Conservation (phyloP, 2,113 vertebrate species). For the Arothron firmamentum region DNA sequence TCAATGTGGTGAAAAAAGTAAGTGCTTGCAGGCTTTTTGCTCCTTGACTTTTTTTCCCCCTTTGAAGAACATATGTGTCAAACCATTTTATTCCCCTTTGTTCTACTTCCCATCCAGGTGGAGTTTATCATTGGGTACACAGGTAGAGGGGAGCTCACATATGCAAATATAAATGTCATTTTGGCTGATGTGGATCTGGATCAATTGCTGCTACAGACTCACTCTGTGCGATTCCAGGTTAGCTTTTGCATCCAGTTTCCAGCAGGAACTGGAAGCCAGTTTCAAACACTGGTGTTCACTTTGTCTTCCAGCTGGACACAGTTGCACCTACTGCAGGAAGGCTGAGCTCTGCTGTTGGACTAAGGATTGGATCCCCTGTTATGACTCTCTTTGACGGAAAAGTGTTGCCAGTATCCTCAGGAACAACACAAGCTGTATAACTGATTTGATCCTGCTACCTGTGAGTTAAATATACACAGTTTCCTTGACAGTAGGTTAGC, state of each 20-base stretch:
- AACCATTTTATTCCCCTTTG: background rate
- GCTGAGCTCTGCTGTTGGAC: conserved; percentile 42
- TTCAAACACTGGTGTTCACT: background rate
- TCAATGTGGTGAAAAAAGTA: conserved; percentile 67
- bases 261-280: fast-evolving
- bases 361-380: conserved; percentile 54
- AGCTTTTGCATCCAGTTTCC: background rate
- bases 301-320: conserved; percentile 47
- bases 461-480: background rate
- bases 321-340: conserved; percentile 15
- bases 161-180: conserved; percentile 34
- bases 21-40: background rate
- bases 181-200: conserved; percentile 34
- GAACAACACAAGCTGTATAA: background rate
- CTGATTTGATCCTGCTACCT: background rate
- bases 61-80: background rate
- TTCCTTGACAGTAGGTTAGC: conserved; percentile 61
- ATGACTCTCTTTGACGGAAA: conserved; percentile 53
- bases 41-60: background rate
- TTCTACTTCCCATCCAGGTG: conserved; percentile 53
- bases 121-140: conserved; percentile 68
- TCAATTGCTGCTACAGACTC: conserved; percentile 55
- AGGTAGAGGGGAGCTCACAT: conserved; percentile 53
- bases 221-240: conserved; percentile 68
- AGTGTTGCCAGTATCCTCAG: conserved; percentile 68